Evolutionary conservation across 2,797 vertebrate species (phyloP).

Genomic region (Lepus oiostolus): DNA sequence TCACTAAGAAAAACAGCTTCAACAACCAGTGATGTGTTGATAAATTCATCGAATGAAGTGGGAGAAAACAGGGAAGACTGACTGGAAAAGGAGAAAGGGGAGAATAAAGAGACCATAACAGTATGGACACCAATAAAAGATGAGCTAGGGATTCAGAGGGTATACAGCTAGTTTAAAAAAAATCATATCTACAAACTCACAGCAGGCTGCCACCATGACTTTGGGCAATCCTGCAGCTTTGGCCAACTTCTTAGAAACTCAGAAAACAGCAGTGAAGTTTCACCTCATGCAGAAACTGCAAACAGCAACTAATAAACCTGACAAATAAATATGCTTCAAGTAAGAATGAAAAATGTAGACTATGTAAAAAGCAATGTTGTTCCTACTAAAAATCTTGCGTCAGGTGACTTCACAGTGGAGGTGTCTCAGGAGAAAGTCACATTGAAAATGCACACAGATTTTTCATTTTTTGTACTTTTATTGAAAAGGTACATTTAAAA

Average conservation of each 20-base stretch:
- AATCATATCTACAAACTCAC: slow-evolving; percentile 22
- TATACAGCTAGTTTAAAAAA: background rate
- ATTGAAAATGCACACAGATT: slow-evolving; percentile 55
- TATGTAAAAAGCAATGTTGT: slow-evolving; percentile 62
- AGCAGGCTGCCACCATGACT: slow-evolving; percentile 15
- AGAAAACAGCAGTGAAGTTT: slow-evolving; percentile 37
- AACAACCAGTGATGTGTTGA: background rate
- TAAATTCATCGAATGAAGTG: background rate
- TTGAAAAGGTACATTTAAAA: slow-evolving; percentile 93
- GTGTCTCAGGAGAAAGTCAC: slow-evolving; percentile 62
- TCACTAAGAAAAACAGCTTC: background rate
- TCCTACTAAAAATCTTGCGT: slow-evolving; percentile 57
- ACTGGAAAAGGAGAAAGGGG: background rate
- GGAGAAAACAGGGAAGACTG: background rate
- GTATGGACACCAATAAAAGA: background rate
- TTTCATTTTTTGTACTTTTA: slow-evolving; percentile 88
- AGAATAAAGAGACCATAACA: background rate
- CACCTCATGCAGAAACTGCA: slow-evolving; percentile 23
- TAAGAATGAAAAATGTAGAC: slow-evolving; percentile 61
- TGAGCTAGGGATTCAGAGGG: background rate
- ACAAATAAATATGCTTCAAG: slow-evolving; percentile 60
- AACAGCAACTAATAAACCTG: slow-evolving; percentile 69
- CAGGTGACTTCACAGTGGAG: slow-evolving; percentile 66
- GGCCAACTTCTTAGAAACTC: slow-evolving; percentile 51
- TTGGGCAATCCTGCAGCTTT: slow-evolving; percentile 23